Conservation (phyloP, 2,113 vertebrate species). For the Muscicapa adusta region DNA sequence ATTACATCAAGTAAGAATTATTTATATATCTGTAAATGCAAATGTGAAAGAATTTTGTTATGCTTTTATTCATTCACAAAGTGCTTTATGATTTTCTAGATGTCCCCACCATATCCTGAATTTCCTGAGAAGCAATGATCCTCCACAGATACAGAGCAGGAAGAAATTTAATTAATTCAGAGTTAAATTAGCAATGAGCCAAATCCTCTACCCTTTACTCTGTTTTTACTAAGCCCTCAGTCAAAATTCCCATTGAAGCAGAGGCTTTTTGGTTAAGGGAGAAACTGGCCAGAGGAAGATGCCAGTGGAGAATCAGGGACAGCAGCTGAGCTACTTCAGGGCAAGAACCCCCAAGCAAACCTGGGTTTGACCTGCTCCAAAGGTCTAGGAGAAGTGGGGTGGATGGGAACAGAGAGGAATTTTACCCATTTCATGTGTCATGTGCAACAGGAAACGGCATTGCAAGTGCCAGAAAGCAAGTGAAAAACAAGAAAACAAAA, state of each 20-base stretch:
- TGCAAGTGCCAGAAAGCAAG: neutral
- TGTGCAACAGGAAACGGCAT: neutral
- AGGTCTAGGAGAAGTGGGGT: neutral
- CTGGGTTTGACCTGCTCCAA: neutral
- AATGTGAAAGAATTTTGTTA: neutral
- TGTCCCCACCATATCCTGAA: neutral
- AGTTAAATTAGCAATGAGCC: neutral
- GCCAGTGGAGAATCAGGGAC: neutral
- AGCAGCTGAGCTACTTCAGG: neutral
- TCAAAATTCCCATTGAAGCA: neutral
- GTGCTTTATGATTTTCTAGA: neutral
- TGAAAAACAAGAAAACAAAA: slow-evolving; percentile 19
- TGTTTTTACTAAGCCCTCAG: neutral
- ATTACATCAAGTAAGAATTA: neutral
- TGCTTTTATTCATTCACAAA: neutral
- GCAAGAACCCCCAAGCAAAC: neutral
- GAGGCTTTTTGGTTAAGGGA: neutral
- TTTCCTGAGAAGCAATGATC: neutral
- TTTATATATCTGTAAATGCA: neutral
- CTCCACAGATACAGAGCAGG: neutral
- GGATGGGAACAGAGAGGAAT: neutral
- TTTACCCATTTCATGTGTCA: neutral
- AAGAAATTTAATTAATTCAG: neutral
- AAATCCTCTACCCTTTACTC: neutral
- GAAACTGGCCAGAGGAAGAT: neutral